These are phyloP conservation scores for Andrena minutula DNA, from an alignment of 2,888 invertebrate genomes.

Conservation along the genomic window DNA sequence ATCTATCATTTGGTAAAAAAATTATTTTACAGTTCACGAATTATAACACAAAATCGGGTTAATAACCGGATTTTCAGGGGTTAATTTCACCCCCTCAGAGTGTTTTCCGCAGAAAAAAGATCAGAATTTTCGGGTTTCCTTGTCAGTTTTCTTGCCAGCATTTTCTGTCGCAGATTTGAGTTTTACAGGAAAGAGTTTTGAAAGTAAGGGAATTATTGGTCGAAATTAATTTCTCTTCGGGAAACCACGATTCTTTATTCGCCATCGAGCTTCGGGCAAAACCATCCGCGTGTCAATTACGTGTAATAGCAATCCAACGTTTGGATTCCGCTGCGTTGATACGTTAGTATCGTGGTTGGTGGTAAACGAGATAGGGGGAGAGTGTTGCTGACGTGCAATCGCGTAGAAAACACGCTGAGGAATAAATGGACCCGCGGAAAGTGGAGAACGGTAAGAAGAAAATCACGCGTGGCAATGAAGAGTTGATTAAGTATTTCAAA, in stretches of 20 bases:
- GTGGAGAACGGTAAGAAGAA: not conserved
- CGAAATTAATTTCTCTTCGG: constrained; percentile 22
- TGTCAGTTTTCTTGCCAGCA: no score
- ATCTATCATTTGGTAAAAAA: no score
- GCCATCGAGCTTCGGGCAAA: constrained; percentile 28
- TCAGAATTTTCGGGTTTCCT: no score
- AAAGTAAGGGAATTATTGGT: constrained; percentile 12
- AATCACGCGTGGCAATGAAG: not conserved
- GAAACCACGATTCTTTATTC: constrained; percentile 17
- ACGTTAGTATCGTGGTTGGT: not conserved
- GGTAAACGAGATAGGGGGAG: constrained; percentile 33
- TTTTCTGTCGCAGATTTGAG: not conserved
- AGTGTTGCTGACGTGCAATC: constrained; percentile 19
- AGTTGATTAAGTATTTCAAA: not conserved
- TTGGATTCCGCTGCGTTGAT: not conserved
- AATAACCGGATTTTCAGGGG: no score
- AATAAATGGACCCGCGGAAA: not conserved
- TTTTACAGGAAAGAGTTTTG: constrained; percentile 29
- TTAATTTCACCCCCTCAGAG: no score
- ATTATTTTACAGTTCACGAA: no score
- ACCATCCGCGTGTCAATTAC: constrained; percentile 43
- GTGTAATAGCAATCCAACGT: constrained; percentile 31
- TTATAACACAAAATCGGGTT: no score
- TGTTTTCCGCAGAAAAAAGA: no score
- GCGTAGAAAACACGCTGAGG: not conserved